Conservation (phyloP, 2,888 invertebrate genomes). For the Dynastes tityus region DNA sequence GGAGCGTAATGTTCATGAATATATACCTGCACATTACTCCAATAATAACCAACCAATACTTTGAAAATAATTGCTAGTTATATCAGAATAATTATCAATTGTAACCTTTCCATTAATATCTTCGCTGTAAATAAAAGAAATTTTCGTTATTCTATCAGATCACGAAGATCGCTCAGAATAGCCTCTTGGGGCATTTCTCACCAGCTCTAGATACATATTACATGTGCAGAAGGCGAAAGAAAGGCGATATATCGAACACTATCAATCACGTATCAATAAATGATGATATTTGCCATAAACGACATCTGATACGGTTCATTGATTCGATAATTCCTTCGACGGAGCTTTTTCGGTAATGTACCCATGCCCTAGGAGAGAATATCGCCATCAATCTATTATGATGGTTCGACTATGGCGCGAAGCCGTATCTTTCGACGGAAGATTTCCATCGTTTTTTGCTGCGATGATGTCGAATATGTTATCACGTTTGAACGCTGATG, state of each 20-base stretch:
- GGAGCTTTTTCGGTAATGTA: conserved; percentile 31
- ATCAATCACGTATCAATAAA: conserved; percentile 42
- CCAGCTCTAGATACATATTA: background rate
- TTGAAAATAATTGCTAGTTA: background rate
- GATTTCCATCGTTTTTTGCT: conserved; percentile 9
- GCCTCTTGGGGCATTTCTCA: too few relatives aligned
- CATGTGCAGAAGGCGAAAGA: background rate
- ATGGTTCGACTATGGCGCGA: background rate
- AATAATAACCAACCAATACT: background rate
- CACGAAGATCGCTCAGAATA: too few relatives aligned
- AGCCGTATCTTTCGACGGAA: conserved; percentile 2
- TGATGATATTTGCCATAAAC: conserved; percentile 40
- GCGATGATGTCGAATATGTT: conserved; percentile 9
- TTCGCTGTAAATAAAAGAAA: too few relatives aligned
- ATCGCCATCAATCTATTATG: conserved; percentile 37
- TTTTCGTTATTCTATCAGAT: too few relatives aligned
- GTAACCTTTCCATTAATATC: too few relatives aligned
- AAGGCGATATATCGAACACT: background rate
- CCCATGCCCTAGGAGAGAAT: conserved; percentile 14
- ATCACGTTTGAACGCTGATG: background rate
- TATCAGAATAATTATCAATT: background rate
- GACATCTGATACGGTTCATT: conserved; percentile 33
- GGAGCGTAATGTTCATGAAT: background rate
- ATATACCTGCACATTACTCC: background rate
- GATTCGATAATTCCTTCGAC: conserved; percentile 35